Evolutionary conservation across 2,888 invertebrate genomes (phyloP), one percentile per base, ranked within the genome.

Genomic region (Lasioglossum oenotherae): DNA sequence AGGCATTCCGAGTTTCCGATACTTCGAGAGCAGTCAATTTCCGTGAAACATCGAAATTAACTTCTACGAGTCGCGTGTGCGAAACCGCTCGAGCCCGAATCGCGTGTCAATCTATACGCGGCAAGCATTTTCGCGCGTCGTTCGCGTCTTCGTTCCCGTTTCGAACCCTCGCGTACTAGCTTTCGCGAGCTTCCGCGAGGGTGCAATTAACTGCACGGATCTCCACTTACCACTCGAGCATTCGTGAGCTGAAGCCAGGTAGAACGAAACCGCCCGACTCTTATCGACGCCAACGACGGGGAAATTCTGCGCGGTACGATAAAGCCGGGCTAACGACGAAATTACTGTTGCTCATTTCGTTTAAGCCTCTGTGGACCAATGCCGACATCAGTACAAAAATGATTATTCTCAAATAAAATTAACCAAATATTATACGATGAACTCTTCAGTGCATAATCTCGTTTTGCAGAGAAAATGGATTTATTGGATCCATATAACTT

Each of bases 121-220:
- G 31, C 82, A 23, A 60, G 44, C 72, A 31, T 71, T 60, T 67
- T 78, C 72, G 72, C 60, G 75, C 75, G 27, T 69, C 57, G 49
- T 76, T 46, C 74, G 69, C 69, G 35, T 74, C 76, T 75, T 80
- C 80, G 76, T 76, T 80, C 80, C 35, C 76, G 76, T 74, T 79
- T 60, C 74, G n/a, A 57, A 57, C 12, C 57, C 57, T 57, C 57
- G n/a, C 57, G 57, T 57, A n/a, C 67, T 5, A 75, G 19, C 69
- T 74, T 69, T 67, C 49, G 67, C 64, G 44, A 78, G 69, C 31
- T 74, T 41, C 69, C 38, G 38, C 19, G 46, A 73, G 53, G 27
- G 64, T 44, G 73, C 73, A 78, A 81, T 81, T 78, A 78, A 81
- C 75, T 71, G 44, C 69, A 23, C 57, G 71, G 57, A 46, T 44